Evolutionary conservation across 2,113 vertebrate genomes (phyloP).

Genomic region (Eulacestoma nigropectus): DNA sequence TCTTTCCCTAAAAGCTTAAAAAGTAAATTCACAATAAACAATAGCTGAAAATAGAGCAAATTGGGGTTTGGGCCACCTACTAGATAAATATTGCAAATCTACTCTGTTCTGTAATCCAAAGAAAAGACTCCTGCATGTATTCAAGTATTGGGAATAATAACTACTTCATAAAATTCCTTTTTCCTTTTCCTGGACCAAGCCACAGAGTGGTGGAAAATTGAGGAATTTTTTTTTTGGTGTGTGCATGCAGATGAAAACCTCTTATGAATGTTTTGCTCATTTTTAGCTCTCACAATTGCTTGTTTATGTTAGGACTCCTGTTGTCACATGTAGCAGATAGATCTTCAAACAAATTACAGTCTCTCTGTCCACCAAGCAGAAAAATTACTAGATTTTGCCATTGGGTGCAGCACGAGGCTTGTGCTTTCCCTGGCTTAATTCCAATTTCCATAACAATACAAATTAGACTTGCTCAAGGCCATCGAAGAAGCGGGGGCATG

Average conservation of each 20-base stretch:
- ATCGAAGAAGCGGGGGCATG: neutral
- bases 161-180: neutral
- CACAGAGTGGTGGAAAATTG: neutral
- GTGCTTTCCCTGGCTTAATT: conserved; percentile 36
- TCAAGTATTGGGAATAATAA: neutral
- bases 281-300: conserved; percentile 1
- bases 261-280: conserved; percentile 13
- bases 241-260: neutral
- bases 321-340: neutral
- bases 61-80: neutral
- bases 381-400: conserved; percentile 38
- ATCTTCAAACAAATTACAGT: conserved; percentile 17
- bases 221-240: neutral
- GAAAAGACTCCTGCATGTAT: neutral
- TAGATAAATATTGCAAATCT: neutral
- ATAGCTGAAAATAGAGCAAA: neutral
- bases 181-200: neutral
- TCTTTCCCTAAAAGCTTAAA: neutral
- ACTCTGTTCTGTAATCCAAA: neutral
- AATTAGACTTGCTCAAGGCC: conserved; percentile 25
- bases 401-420: neutral
- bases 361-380: neutral
- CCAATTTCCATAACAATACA: conserved; percentile 43
- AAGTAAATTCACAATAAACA: neutral
- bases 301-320: neutral